A percentile compares a stretch with the other conserved stretches of the same genome.
Evolutionary conservation across 2,113 vertebrate species (phyloP).

Genomic region (Balaenoptera acutorostrata): DNA sequence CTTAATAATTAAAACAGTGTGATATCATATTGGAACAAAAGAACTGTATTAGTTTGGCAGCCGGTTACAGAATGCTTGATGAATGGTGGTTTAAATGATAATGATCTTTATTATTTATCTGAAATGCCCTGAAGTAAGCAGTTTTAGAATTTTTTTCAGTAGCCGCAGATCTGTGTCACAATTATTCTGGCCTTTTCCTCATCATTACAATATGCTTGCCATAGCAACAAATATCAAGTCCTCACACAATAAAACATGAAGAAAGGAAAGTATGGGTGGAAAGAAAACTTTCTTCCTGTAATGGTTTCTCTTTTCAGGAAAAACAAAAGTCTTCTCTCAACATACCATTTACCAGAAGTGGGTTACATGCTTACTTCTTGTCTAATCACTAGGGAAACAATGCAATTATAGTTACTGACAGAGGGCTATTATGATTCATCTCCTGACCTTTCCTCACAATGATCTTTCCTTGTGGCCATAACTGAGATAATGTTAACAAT

Average conservation of each 20-base stretch:
- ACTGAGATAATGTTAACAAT: not conserved
- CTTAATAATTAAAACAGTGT: constrained; percentile 1
- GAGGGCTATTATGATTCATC: not conserved
- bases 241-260: not conserved
- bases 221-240: not conserved
- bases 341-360: not conserved
- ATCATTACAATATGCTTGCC: not conserved
- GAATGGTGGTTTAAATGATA: not conserved
- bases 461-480: not conserved
- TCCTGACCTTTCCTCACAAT: not conserved
- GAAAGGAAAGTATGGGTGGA: not conserved
- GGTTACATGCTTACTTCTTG: not conserved
- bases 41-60: not conserved
- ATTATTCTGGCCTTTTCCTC: not conserved
- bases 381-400: not conserved
- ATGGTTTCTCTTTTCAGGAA: not conserved
- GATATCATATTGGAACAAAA: not conserved
- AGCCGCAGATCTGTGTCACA: not conserved
- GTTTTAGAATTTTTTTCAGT: not conserved
- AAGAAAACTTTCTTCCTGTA: not conserved
- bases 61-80: not conserved
- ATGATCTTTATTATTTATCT: not conserved
- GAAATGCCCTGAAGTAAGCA: not conserved
- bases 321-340: not conserved
- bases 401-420: not conserved